Base-by-base conservation (phyloP, 2,797 vertebrate genomes). In the Psittacula derbiana region DNA sequence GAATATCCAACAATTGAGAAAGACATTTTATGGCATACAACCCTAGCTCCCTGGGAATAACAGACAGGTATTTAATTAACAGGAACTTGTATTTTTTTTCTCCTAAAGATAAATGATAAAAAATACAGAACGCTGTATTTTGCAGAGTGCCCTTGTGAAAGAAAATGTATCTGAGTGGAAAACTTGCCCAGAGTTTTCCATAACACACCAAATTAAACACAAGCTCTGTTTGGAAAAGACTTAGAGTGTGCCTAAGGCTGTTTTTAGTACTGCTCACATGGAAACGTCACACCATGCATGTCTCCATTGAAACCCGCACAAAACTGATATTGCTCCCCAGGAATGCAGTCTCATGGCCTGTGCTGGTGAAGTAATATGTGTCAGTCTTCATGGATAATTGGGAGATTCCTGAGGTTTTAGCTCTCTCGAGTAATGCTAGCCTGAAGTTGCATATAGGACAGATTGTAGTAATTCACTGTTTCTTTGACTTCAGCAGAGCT, bases 121-220 rank as follows among this genome's bases (percentile, higher is more conserved):
- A 92, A 72, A 86, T 15, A 65, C 4, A 91, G 43, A 64, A 86
- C 4, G 1, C 58, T 57, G 11, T 41, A 58, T 41, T 93, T 91
- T 1, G 1, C 41, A 65, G 53, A 69, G 31, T 17, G 18, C 55
- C 43, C 78, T 86, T 84, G 8, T 47, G 66, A 90, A 93, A 91
- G 61, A 74, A 20, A 92, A 79, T 8, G 47, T 38, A 79, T 72
- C 46, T 14, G 62, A 79, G 78, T 57, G 53, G 80, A 95, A 91
- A 91, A 69, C 62, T 74, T 47, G 46, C 58, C 69, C 61, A 80
- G 78, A 91, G 55, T 80, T 96, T 92, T 96, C 87, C 66, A 38
- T 86, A 91, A 66, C 87, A 74, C 72, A 90, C 62, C 36, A 60
- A 81, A 91, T 86, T 72, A 93, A 91, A 82, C 72, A 84, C 2